Evolutionary conservation across 2,888 invertebrate species (phyloP).

Genomic region (Entomobrya multifasciata): DNA sequence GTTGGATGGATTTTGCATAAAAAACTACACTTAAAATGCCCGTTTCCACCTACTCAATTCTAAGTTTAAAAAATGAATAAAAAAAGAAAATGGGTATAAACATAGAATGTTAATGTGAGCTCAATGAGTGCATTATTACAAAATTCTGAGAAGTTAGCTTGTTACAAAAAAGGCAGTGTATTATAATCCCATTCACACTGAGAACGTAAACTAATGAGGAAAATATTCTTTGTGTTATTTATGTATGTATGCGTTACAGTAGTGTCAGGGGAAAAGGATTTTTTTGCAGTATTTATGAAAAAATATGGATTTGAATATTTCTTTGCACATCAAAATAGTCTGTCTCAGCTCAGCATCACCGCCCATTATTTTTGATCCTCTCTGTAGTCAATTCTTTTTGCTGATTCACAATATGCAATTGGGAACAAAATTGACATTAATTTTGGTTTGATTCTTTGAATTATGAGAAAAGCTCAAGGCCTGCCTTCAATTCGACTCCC

Average conservation of each 20-base stretch:
- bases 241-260: neutral
- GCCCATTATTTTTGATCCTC: constrained; percentile 4
- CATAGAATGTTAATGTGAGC: neutral
- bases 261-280: neutral
- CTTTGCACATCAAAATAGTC: neutral
- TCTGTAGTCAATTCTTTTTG: constrained; percentile 19
- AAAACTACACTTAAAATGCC: constrained; percentile 6
- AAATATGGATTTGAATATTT: neutral
- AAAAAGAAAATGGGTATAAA: neutral
- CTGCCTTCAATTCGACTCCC: constrained; percentile 48
- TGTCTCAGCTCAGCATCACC: neutral
- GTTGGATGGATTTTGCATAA: neutral
- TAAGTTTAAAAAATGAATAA: neutral
- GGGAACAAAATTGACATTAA: constrained; percentile 59
- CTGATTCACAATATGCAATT: constrained; percentile 56
- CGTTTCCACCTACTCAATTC: constrained; percentile 19
- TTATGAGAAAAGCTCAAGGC: constrained; percentile 59
- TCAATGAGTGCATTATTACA: constrained; percentile 26
- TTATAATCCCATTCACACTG: constrained; percentile 31
- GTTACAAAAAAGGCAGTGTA: constrained; percentile 50
- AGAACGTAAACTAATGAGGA: constrained; percentile 47
- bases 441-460: constrained; percentile 61
- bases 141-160: constrained; percentile 37
- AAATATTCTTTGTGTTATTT: neutral
- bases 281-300: neutral